These are phyloP conservation scores for Arctia plantaginis DNA, from an alignment of 2,888 invertebrate species.

Conservation along the genomic window DNA sequence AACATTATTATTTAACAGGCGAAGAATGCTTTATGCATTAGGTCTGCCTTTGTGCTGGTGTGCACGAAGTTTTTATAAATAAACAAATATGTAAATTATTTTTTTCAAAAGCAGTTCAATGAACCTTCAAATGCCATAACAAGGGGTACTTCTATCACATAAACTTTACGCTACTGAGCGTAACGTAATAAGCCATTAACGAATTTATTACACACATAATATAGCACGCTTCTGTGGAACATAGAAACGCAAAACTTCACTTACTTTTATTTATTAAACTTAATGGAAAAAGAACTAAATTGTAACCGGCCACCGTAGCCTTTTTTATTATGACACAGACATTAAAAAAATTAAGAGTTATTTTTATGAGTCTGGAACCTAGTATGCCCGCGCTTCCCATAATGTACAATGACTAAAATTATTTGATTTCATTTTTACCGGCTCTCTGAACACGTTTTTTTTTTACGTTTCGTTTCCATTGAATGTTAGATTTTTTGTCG, in stretches of 20 bases:
- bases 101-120: not conserved
- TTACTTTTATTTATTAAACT: not conserved
- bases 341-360: not conserved
- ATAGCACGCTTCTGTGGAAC: slow-evolving; percentile 41
- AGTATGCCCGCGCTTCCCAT: not conserved
- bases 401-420: not conserved
- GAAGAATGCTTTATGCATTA: not conserved
- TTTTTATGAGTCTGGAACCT: not conserved
- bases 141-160: slow-evolving; percentile 49
- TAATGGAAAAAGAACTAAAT: slow-evolving; percentile 31
- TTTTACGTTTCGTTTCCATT: not conserved
- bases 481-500: not conserved
- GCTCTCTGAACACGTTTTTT: not conserved
- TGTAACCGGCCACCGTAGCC: slow-evolving; percentile 9
- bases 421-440: not conserved
- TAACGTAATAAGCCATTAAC: slow-evolving; percentile 38
- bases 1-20: too few species aligned
- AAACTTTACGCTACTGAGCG: slow-evolving; percentile 57
- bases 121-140: slow-evolving; percentile 26
- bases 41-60: not conserved
- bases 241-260: slow-evolving; percentile 17
- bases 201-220: slow-evolving; percentile 48
- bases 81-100: not conserved
- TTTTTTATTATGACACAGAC: slow-evolving; percentile 1
- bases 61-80: not conserved